Evolutionary conservation across 2,113 vertebrate species (phyloP).

Genomic region (Helogale parvula): DNA sequence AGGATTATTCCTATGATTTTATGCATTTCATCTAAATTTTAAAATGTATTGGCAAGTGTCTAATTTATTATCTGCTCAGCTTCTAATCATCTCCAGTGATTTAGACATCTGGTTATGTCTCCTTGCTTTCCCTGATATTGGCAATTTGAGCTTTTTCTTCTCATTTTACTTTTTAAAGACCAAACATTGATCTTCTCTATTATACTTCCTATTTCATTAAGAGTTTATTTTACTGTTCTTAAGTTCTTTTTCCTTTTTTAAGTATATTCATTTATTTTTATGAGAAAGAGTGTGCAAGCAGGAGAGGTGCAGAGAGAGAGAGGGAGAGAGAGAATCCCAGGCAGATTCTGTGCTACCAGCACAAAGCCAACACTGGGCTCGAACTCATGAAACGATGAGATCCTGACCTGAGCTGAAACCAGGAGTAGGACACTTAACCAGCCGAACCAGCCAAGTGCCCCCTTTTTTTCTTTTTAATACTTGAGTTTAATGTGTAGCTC

Average conservation of each 20-base stretch:
- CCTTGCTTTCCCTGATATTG: not conserved
- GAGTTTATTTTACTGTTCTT: not conserved
- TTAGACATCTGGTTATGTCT: not conserved
- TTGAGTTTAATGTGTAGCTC: not conserved
- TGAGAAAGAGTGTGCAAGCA: not conserved
- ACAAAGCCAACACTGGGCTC: not conserved
- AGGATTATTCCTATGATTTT: not conserved
- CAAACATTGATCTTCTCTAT: not conserved
- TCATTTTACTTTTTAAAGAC: not conserved
- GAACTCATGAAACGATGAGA: not conserved
- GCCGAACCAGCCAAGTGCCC: not conserved
- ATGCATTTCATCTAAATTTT: not conserved
- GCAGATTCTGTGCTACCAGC: not conserved
- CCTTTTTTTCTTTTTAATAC: not conserved
- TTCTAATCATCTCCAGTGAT: not conserved
- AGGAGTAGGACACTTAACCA: not conserved
- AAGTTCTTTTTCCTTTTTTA: not conserved
- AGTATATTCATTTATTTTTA: not conserved
- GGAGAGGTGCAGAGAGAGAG: not conserved
- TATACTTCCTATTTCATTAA: not conserved
- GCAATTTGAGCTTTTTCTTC: not conserved
- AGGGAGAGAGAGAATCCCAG: not conserved
- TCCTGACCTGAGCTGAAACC: not conserved
- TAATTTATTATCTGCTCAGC: not conserved
- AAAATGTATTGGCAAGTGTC: constrained; percentile 9